Conservation (phyloP, 2,113 vertebrate genomes). For the Carettochelys insculpta region DNA sequence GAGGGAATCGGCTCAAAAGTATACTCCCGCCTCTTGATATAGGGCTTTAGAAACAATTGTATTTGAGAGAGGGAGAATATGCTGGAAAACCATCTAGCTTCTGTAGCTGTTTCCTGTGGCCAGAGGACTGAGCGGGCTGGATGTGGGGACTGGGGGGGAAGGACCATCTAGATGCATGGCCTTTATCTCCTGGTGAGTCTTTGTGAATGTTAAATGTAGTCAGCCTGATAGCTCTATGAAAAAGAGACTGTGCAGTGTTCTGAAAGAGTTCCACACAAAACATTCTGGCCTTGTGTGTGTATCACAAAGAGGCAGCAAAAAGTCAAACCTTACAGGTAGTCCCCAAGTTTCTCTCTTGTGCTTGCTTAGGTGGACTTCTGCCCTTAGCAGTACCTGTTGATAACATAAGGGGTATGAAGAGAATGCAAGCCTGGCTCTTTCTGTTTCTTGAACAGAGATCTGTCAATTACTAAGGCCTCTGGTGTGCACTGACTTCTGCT, state of each 20-base stretch:
- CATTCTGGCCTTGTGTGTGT: not conserved
- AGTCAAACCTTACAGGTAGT: not conserved
- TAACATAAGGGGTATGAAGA: not conserved
- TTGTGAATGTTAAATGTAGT: not conserved
- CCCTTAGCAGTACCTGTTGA: not conserved
- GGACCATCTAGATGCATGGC: not conserved
- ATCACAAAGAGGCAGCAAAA: not conserved
- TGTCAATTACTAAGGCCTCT: not conserved
- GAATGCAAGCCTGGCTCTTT: not conserved
- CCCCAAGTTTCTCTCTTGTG: not conserved
- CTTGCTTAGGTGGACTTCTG: not conserved
- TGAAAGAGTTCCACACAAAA: not conserved
- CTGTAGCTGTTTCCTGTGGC: not conserved
- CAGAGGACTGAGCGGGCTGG: not conserved
- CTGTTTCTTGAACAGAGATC: not conserved
- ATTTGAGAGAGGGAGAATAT: not conserved
- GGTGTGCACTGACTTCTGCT: fast-evolving
- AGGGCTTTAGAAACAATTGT: not conserved
- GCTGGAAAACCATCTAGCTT: not conserved
- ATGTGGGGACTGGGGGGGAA: not conserved
- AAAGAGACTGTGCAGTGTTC: not conserved
- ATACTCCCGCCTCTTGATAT: not conserved
- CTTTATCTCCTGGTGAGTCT: not conserved
- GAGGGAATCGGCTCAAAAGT: not conserved
- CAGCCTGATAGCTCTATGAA: not conserved